These are phyloP conservation scores for Heliconius hermathena DNA, from an alignment of 1,140 invertebrate species.

Conservation along the genomic window DNA sequence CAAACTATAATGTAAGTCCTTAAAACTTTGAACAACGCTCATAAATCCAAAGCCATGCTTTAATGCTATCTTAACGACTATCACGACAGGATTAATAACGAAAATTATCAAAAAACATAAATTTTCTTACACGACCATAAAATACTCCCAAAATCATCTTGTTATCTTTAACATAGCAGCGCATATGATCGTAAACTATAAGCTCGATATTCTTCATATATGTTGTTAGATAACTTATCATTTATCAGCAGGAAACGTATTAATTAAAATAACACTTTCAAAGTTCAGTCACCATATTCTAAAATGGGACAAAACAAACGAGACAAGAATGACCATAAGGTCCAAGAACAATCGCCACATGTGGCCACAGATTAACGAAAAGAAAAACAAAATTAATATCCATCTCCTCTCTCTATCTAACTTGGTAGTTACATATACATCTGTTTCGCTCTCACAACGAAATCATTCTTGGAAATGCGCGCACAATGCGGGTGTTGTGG, in stretches of 20 bases:
- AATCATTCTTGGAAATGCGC: slow-evolving; percentile 77
- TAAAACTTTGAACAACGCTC: neutral
- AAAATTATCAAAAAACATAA: slow-evolving; percentile 10
- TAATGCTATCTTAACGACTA: slow-evolving; percentile 8
- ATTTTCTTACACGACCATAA: slow-evolving; percentile 1
- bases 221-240: neutral
- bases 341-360: slow-evolving; percentile 79
- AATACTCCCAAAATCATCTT: slow-evolving; percentile 2
- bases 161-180: neutral
- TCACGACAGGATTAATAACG: slow-evolving; percentile 10
- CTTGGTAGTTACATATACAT: slow-evolving; percentile 22
- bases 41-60: neutral
- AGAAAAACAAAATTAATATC: slow-evolving; percentile 76
- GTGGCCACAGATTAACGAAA: slow-evolving; percentile 78
- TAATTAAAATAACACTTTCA: slow-evolving; percentile 57
- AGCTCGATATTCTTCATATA: neutral
- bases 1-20: slow-evolving; percentile 4
- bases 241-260: neutral
- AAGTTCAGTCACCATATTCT: slow-evolving; percentile 61
- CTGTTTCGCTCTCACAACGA: slow-evolving; percentile 56
- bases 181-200: neutral
- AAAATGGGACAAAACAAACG: slow-evolving; percentile 58
- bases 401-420: slow-evolving; percentile 48
- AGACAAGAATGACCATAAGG: slow-evolving; percentile 73
- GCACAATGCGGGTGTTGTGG: slow-evolving; percentile 75